Conservation (phyloP, 2,113 vertebrate genomes). For the Podocnemis expansa region DNA sequence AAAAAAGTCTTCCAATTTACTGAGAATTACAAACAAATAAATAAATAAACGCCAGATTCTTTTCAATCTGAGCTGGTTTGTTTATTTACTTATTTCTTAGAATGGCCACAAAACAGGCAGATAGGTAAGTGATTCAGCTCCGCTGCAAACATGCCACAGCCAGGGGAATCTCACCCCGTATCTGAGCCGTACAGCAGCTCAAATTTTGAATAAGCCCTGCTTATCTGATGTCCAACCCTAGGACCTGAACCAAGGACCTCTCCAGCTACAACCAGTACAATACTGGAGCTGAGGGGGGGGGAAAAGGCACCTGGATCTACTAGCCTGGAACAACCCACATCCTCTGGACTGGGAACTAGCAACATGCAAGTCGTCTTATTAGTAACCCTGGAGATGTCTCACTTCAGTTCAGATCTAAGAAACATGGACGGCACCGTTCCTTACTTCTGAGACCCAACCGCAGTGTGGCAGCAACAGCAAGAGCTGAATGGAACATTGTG, state of each 20-base stretch:
- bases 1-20: too few species aligned
- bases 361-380: fast-evolving
- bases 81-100: background rate
- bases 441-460: background rate
- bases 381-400: fast-evolving
- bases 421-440: background rate
- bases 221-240: background rate
- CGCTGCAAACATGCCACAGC: too few species aligned
- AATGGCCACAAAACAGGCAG: background rate
- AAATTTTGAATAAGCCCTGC: background rate
- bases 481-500: constrained; percentile 51
- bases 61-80: too few species aligned
- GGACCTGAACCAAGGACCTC: background rate
- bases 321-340: fast-evolving
- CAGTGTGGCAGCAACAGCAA: background rate
- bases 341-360: background rate
- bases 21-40: too few species aligned
- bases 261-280: background rate
- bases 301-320: background rate
- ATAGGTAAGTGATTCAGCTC: background rate
- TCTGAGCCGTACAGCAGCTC: background rate
- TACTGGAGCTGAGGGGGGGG: background rate
- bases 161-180: background rate
- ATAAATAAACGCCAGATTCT: too few species aligned
- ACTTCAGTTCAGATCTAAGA: background rate